A percentile compares a stretch with the other conserved stretches of the same genome.
These are phyloP conservation scores for Bolinopsis microptera DNA, from an alignment of 37 sponge, comb jelly and placozoan genomes.

Conservation along the genomic window DNA sequence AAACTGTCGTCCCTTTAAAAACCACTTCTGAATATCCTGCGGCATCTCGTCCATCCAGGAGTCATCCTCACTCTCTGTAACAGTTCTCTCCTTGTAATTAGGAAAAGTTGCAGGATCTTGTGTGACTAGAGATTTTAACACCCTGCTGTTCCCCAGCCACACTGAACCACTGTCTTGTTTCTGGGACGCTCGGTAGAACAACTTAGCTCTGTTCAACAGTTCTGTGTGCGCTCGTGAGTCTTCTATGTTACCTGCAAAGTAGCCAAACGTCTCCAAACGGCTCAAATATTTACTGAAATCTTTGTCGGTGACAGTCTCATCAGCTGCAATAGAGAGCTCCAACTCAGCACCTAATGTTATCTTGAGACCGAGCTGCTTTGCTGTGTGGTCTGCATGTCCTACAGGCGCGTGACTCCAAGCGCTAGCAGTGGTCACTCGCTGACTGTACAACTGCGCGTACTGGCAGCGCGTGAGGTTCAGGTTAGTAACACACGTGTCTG, in stretches of 20 bases:
- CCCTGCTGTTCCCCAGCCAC: neutral
- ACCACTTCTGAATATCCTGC: constrained; percentile 28
- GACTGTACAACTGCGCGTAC: constrained; percentile 60
- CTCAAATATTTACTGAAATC: neutral
- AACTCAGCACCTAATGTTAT: constrained; percentile 26
- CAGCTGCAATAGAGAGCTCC: neutral
- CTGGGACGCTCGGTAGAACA: constrained; percentile 30
- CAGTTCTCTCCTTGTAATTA: neutral
- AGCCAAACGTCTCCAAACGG: neutral
- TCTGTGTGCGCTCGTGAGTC: neutral
- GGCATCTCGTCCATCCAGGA: constrained; percentile 57
- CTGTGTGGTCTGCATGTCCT: constrained; percentile 23
- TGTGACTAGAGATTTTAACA: neutral
- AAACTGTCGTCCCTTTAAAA: neutral
- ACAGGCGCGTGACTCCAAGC: neutral
- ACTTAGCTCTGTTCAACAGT: constrained; percentile 1
- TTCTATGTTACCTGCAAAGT: neutral
- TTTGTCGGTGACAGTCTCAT: neutral
- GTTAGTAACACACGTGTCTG: constrained; percentile 1
- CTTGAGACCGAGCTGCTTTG: neutral
- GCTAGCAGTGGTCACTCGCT: neutral
- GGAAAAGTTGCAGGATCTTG: neutral
- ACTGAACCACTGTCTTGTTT: neutral
- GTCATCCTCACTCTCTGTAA: neutral
- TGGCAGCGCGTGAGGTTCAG: neutral